These are phyloP conservation scores for Galaxea fascicularis DNA, from an alignment of 92 coral and sea anemone genomes.

Conservation along the genomic window DNA sequence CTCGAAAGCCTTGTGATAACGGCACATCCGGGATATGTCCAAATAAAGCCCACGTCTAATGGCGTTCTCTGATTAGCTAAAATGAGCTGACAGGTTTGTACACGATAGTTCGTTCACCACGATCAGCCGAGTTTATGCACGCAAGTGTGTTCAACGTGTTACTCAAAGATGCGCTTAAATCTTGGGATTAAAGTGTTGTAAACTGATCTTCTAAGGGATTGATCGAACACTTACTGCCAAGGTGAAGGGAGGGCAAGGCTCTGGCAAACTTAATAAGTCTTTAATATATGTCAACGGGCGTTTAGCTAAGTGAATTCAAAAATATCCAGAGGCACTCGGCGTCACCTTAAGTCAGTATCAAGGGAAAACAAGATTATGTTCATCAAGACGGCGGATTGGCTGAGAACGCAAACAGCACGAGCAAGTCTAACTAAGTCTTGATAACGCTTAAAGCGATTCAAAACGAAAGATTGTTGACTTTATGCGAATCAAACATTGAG, in stretches of 20 bases:
- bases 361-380: constrained; percentile 8
- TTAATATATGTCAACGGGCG: neutral
- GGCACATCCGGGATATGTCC: neutral
- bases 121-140: neutral
- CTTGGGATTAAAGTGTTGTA: neutral
- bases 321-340: neutral
- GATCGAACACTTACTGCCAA: neutral
- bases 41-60: neutral
- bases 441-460: neutral
- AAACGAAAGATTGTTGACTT: neutral
- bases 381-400: constrained; percentile 6
- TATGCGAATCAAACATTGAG: neutral
- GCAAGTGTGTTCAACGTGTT: neutral
- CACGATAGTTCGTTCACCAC: neutral
- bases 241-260: neutral
- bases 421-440: neutral
- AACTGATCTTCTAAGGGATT: neutral
- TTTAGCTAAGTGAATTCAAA: neutral
- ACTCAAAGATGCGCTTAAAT: too few species aligned
- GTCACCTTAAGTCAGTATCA: neutral
- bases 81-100: neutral
- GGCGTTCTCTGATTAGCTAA: neutral
- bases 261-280: neutral
- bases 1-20: neutral
- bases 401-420: neutral